These are phyloP conservation scores for Galerucella nymphaeae DNA, from an alignment of 2,888 invertebrate genomes.

Conservation along the genomic window DNA sequence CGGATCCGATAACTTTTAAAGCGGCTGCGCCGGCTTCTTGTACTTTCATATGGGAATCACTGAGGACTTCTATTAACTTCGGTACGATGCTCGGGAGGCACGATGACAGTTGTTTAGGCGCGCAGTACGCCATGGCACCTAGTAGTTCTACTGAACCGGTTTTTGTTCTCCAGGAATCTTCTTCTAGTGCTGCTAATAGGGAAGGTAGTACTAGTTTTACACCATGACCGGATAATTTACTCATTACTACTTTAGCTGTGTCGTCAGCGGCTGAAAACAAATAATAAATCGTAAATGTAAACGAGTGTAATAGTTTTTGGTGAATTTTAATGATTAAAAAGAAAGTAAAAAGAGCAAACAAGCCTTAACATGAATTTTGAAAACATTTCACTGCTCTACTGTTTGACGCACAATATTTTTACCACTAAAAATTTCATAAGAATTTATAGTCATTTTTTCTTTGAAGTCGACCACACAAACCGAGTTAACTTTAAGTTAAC, in stretches of 20 bases:
- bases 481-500: too few relatives aligned
- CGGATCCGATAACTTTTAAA: slow-evolving; percentile 94
- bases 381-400: too few relatives aligned
- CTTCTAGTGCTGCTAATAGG: slow-evolving; percentile 90
- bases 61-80: slow-evolving; percentile 94
- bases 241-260: slow-evolving; percentile 95
- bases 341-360: too few relatives aligned
- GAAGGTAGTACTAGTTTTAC: slow-evolving; percentile 97
- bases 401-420: too few relatives aligned
- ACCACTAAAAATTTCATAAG: too few relatives aligned
- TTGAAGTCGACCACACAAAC: too few relatives aligned
- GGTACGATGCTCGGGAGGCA: slow-evolving; percentile 99
- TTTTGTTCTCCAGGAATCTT: slow-evolving; percentile 99
- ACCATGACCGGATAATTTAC: slow-evolving; percentile 94
- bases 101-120: slow-evolving; percentile 97
- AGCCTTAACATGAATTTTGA: too few relatives aligned
- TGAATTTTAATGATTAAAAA: not conserved
- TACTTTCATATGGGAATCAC: slow-evolving; percentile 95
- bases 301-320: not conserved
- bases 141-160: slow-evolving; percentile 95
- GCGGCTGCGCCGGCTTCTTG: slow-evolving; percentile 98
- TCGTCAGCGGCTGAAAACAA: slow-evolving; percentile 84
- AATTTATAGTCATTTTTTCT: too few relatives aligned
- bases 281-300: not conserved
- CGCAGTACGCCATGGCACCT: slow-evolving; percentile 99